A percentile compares a stretch with the other conserved stretches of the same genome.
These are phyloP conservation scores for Florisuga fusca DNA, from an alignment of 2,797 vertebrate genomes.

Conservation along the genomic window DNA sequence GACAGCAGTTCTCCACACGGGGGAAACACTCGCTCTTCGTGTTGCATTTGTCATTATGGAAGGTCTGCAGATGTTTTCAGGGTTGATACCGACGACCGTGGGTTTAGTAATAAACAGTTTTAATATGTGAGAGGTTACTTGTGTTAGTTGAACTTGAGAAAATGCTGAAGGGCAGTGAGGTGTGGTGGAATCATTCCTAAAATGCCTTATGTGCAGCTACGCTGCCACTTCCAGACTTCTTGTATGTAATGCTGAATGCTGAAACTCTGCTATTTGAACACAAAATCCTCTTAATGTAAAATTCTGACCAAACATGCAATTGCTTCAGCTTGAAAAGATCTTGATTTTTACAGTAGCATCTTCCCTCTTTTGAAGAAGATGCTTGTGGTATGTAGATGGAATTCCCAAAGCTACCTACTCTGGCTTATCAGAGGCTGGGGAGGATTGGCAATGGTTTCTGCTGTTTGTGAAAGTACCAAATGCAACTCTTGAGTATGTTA, in stretches of 20 bases:
- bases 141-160: constrained; percentile 10
- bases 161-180: constrained; percentile 23
- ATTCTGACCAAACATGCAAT: background rate
- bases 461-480: background rate
- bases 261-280: background rate
- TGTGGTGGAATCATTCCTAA: constrained; percentile 38
- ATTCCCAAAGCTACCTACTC: background rate
- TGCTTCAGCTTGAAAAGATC: constrained; percentile 18
- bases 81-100: background rate
- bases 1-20: background rate
- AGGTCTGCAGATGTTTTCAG: background rate
- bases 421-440: background rate
- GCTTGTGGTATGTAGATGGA: background rate
- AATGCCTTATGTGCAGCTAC: constrained; percentile 46
- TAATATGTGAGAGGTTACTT: constrained; percentile 41
- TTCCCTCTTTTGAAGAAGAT: background rate
- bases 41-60: background rate
- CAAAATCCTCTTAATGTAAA: background rate
- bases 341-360: background rate
- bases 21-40: background rate
- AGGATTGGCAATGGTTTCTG: background rate
- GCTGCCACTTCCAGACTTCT: constrained; percentile 17
- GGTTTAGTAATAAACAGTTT: background rate
- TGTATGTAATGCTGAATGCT: background rate
- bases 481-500: background rate